These are phyloP conservation scores for Stenoptilia bipunctidactyla DNA, from an alignment of 2,888 invertebrate species.

Conservation along the genomic window DNA sequence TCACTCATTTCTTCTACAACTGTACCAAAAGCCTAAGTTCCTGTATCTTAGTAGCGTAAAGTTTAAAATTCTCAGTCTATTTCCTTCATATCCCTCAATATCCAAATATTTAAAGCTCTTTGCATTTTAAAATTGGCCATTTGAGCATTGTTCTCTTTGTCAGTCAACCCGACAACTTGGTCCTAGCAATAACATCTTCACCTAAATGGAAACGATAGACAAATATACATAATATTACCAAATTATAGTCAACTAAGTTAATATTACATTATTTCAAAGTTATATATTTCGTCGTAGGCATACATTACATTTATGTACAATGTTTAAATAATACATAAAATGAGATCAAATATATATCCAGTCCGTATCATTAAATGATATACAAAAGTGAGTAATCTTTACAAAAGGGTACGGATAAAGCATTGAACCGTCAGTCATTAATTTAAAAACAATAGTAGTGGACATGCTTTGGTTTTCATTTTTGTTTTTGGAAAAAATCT, in stretches of 20 bases:
- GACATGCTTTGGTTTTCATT: too few relatives aligned
- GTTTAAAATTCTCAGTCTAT: slow-evolving; percentile 62
- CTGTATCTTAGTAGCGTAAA: slow-evolving; percentile 61
- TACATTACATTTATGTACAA: slow-evolving; percentile 34
- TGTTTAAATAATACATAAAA: slow-evolving; percentile 50
- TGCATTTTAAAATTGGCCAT: slow-evolving; percentile 43
- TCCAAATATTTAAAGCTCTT: slow-evolving; percentile 53
- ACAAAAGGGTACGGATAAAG: not conserved
- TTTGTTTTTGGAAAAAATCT: too few relatives aligned
- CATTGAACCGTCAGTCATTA: too few relatives aligned
- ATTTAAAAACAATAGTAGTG: too few relatives aligned
- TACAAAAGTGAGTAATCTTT: slow-evolving; percentile 13
- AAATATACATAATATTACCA: not conserved
- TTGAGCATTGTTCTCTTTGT: slow-evolving; percentile 29
- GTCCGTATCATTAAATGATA: slow-evolving; percentile 36
- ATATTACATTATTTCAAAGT: not conserved
- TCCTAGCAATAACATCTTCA: slow-evolving; percentile 21
- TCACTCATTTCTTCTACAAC: too few relatives aligned
- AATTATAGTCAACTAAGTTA: not conserved
- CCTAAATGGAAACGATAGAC: not conserved
- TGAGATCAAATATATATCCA: slow-evolving; percentile 60
- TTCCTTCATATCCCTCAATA: slow-evolving; percentile 46
- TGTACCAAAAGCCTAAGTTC: slow-evolving; percentile 41
- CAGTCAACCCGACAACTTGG: slow-evolving; percentile 44
- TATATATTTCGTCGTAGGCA: not conserved